A percentile compares a stretch with the other conserved stretches of the same genome.
These are phyloP conservation scores for Synergus itoensis DNA, from an alignment of 2,888 invertebrate genomes.

Conservation along the genomic window DNA sequence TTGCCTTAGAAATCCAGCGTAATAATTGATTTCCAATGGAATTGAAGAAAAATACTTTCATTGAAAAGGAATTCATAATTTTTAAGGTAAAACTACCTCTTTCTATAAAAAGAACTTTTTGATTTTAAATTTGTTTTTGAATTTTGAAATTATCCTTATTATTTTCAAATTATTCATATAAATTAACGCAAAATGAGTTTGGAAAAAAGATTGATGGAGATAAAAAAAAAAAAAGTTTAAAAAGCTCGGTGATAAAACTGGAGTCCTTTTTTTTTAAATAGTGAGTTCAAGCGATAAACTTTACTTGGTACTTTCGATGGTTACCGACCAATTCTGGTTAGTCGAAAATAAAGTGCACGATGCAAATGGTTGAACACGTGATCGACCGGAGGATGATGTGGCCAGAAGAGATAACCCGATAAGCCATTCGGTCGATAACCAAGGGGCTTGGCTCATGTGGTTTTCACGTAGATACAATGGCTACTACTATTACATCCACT, in stretches of 20 bases:
- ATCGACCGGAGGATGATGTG: slow-evolving; percentile 48
- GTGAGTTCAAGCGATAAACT: neutral
- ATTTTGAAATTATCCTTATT: no score
- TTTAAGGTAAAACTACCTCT: no score
- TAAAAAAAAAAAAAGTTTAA: no score
- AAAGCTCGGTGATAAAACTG: no score
- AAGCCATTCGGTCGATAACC: slow-evolving; percentile 58
- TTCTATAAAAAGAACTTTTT: no score
- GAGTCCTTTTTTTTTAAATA: neutral
- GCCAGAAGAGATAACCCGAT: slow-evolving; percentile 58
- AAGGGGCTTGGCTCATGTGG: slow-evolving; percentile 54
- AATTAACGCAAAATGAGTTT: no score
- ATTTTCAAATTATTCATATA: no score
- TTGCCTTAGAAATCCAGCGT: neutral
- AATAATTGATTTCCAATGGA: neutral
- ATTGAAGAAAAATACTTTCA: neutral
- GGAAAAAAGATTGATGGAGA: no score
- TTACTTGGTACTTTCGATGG: slow-evolving; percentile 6
- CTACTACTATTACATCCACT: slow-evolving; percentile 42
- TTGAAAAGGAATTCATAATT: neutral
- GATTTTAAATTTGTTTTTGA: no score
- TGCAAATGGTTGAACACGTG: slow-evolving; percentile 49
- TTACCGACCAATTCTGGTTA: slow-evolving; percentile 20
- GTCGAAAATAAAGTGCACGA: slow-evolving; percentile 39
- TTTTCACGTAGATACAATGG: slow-evolving; percentile 44